Conservation (phyloP, 2,797 vertebrate genomes). For the Coilia nasus region DNA sequence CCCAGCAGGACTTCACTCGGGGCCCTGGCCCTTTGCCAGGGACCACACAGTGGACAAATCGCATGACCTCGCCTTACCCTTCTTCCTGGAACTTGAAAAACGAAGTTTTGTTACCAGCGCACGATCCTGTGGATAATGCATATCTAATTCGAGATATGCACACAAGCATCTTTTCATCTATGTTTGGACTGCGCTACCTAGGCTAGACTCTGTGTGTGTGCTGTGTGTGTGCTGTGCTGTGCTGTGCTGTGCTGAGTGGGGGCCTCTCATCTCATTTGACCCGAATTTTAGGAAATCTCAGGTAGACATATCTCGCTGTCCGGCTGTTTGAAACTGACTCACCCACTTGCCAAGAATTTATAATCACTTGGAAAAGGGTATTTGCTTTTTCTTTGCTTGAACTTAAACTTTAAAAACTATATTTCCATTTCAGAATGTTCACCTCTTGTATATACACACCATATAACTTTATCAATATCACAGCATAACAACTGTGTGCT, state of each 20-base stretch:
- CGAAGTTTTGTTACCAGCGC: not conserved
- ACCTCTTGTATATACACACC: not conserved
- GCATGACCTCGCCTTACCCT: not conserved
- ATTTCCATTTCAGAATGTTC: not conserved
- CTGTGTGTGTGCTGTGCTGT: too few relatives aligned
- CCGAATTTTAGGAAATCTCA: not conserved
- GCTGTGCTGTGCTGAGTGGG: too few relatives aligned
- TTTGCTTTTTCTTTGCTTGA: not conserved
- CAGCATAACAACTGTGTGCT: not conserved
- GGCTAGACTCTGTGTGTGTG: not conserved
- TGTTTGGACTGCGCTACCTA: not conserved
- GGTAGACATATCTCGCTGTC: not conserved
- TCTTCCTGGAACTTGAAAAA: not conserved
- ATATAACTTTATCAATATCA: not conserved
- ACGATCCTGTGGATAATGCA: not conserved
- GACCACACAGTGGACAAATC: not conserved
- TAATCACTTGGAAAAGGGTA: not conserved
- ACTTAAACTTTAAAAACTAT: not conserved
- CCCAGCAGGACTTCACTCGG: slow-evolving; percentile 63
- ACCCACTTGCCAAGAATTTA: not conserved
- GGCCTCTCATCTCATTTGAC: not conserved
- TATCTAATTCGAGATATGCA: not conserved
- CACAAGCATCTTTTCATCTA: not conserved
- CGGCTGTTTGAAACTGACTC: too few relatives aligned
- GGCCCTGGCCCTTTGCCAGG: not conserved